Evolutionary conservation across 2,797 vertebrate genomes (phyloP).

Genomic region (Paramormyrops hopkinsi): DNA sequence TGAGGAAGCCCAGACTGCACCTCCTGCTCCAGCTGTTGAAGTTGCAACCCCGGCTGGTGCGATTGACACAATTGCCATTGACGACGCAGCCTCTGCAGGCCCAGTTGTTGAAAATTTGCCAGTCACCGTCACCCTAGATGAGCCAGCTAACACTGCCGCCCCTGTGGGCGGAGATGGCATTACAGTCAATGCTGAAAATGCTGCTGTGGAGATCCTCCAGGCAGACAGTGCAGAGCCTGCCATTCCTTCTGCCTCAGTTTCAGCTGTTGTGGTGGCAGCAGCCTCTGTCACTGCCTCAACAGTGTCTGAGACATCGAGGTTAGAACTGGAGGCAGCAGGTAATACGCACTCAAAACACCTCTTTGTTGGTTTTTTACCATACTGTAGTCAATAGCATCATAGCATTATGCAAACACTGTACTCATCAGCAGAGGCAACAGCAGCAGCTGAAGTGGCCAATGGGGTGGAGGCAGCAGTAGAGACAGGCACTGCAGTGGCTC

Average conservation of each 20-base stretch:
- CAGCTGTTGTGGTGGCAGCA: conserved; percentile 15
- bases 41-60: not conserved
- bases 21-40: not conserved
- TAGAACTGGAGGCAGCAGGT: conserved; percentile 49
- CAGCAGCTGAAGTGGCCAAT: conserved; percentile 29
- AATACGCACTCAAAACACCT: conserved; percentile 18
- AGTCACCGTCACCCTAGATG: conserved; percentile 31
- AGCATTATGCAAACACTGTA: not conserved
- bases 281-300: not conserved
- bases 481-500: conserved; percentile 41
- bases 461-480: conserved; percentile 25
- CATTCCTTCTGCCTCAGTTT: conserved; percentile 24
- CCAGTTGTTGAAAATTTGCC: conserved; percentile 38
- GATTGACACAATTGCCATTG: conserved; percentile 24
- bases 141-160: conserved; percentile 31
- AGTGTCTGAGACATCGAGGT: conserved; percentile 13
- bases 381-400: not conserved
- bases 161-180: conserved; percentile 36
- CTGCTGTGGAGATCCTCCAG: conserved; percentile 30
- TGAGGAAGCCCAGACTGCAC: not conserved
- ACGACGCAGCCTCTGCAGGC: conserved; percentile 14
- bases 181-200: conserved; percentile 31
- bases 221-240: conserved; percentile 33
- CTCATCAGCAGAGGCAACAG: conserved; percentile 8
- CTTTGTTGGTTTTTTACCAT: not conserved